Conservation (phyloP, 2,797 vertebrate genomes). For the Tadarida brasiliensis region DNA sequence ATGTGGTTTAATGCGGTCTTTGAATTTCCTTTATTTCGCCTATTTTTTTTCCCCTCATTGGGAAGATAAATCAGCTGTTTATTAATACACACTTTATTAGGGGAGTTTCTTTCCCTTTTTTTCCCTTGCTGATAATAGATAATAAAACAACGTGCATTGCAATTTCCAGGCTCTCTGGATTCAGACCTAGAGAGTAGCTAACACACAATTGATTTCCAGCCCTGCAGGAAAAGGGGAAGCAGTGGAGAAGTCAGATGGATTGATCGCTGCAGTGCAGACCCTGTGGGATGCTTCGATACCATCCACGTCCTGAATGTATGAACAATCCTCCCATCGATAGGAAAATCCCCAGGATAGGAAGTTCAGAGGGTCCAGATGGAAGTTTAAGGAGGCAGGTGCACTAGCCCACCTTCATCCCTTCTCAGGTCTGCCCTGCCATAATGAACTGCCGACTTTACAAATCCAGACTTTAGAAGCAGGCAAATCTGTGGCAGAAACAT, state of each 20-base stretch:
- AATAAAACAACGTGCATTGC: slow-evolving; percentile 78
- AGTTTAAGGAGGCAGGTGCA: slow-evolving; percentile 42
- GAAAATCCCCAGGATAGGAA: slow-evolving; percentile 70
- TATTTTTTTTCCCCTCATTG: neutral
- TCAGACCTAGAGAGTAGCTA: slow-evolving; percentile 72
- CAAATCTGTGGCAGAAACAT: neutral
- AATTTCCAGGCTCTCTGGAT: slow-evolving; percentile 73
- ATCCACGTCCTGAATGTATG: slow-evolving; percentile 74
- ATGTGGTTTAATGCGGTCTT: slow-evolving; percentile 10
- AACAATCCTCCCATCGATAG: slow-evolving; percentile 77
- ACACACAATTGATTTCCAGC: slow-evolving; percentile 81
- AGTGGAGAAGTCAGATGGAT: slow-evolving; percentile 77
- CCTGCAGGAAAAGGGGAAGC: slow-evolving; percentile 78
- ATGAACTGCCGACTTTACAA: neutral
- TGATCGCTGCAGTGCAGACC: slow-evolving; percentile 77
- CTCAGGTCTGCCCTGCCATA: neutral
- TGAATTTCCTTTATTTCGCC: slow-evolving; percentile 53
- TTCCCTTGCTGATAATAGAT: slow-evolving; percentile 42
- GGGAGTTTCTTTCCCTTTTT: neutral
- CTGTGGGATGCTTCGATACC: slow-evolving; percentile 76
- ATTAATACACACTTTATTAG: slow-evolving; percentile 59
- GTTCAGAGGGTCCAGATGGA: slow-evolving; percentile 63
- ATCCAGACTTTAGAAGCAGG: neutral
- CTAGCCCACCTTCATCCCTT: neutral
- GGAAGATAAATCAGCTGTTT: slow-evolving; percentile 28